Base-by-base conservation (phyloP, 2,797 vertebrate genomes). In the Podarcis siculus region DNA sequence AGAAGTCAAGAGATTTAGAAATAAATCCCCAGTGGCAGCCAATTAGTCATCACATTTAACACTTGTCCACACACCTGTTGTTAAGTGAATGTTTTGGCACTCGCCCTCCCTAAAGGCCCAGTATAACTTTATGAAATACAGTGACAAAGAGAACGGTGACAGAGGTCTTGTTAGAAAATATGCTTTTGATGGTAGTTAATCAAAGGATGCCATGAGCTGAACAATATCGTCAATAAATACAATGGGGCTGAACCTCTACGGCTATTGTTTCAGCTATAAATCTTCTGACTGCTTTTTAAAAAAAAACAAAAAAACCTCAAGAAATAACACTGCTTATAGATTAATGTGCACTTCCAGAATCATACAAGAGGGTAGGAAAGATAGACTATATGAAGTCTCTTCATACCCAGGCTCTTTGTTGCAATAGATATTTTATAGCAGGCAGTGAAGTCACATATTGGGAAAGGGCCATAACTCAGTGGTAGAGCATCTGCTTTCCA, bases 131-230 rank as follows among this genome's bases (percentile, higher is more conserved):
- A 91, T 95, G 92, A 95, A 95, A 94, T 92, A 92, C 79, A 73
- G 87, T 89, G 94, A 94, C 92, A 93, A 32, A 89, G 82, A 88
- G 86, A 94, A 86, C 85, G 64, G 30, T 89, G 94, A 94, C 94
- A 96, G 35, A 94, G 90, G 79, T 90, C 91, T 94, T 95, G 89
- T 92, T 96, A 92, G 91, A 95, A 96, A 96, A 94, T 90, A 83
- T 6, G 76, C 87, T 91, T 95, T 83, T 84, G 89, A 89, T 91
- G 86, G 86, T 91, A 95, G 91, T 97, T 96, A 96, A 96, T 97
- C 96, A 96, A 95, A 95, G 82, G 80, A 94, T 93, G 93, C 85
- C 94, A 94, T 90, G 94, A 97, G 92, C 93, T 95, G 95, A 95
- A 96, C 93, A 94, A 92, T 95, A 91, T 85, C 81, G 93, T 93